A percentile compares a stretch with the other conserved stretches of the same genome.
Conservation (phyloP, 2,888 invertebrate genomes). For the Thymelicus sylvestris region DNA sequence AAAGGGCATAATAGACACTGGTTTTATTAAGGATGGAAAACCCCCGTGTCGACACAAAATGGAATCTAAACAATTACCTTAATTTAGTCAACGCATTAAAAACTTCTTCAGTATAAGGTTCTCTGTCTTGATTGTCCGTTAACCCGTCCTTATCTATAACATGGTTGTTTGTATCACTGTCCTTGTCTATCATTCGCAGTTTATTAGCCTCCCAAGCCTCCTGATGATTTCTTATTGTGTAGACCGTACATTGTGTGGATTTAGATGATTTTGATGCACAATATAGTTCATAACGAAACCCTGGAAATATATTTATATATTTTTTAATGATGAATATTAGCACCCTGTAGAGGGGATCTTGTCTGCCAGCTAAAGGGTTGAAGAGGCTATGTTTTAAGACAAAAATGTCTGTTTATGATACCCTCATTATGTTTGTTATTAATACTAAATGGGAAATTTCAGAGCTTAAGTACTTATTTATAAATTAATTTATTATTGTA, state of each 20-base stretch:
- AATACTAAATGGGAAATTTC: too few relatives aligned
- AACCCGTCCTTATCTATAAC: slow-evolving; percentile 43
- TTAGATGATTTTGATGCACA: slow-evolving; percentile 95
- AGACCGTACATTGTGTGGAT: slow-evolving; percentile 95
- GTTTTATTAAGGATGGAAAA: too few relatives aligned
- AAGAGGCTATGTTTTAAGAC: too few relatives aligned
- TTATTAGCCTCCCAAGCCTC: slow-evolving; percentile 91
- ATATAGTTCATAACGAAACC: slow-evolving; percentile 97
- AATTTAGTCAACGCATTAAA: slow-evolving; percentile 91
- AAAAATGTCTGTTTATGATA: too few relatives aligned
- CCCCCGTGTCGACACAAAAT: too few relatives aligned
- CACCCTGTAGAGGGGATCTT: too few relatives aligned
- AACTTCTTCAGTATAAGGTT: slow-evolving; percentile 87
- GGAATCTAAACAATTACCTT: slow-evolving; percentile 53
- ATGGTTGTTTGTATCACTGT: slow-evolving; percentile 38
- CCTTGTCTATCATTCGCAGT: slow-evolving; percentile 58
- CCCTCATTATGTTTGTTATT: too few relatives aligned
- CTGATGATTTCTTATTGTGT: slow-evolving; percentile 90
- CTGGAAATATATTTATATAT: slow-evolving; percentile 79
- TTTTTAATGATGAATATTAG: too few relatives aligned
- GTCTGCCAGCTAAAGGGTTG: too few relatives aligned
- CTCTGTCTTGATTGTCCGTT: slow-evolving; percentile 33
- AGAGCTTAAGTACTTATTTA: too few relatives aligned
- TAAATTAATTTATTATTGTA: too few relatives aligned
- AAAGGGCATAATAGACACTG: too few relatives aligned